Evolutionary conservation across 2,797 vertebrate species (phyloP), one percentile per base, ranked within the genome.

Genomic region (Lepilemur septentrionalis): DNA sequence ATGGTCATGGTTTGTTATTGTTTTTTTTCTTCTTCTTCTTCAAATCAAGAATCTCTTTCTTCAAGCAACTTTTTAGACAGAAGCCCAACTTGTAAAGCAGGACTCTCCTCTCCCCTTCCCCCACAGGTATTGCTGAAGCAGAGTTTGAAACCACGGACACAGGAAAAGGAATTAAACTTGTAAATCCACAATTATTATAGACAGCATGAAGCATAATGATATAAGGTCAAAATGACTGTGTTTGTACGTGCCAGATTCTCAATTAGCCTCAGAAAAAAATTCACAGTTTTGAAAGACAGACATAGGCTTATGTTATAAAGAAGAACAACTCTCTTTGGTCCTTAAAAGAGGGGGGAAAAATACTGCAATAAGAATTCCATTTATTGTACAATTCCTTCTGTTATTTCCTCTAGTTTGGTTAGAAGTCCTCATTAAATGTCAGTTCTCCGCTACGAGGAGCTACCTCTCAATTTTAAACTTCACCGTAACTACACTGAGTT

Each of bases 11-110:
- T 18, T 65, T 65, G 15, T 32, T 15, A 5, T 63, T 30, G 52
- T 57, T 23, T 23, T 8, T 57, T 22, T 63, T 11, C 12, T 13
- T 63, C 2, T 32, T 48, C 2, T 48, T 2, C 32, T 65, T n/a
- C 63, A 78, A 35, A 78, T 52, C 41, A 85, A 9, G 15, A 41
- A 76, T 80, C 43, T 35, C 30, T 92, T 91, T 93, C 67, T 89
- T 57, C 79, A 82, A 94, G 87, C 23, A 75, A 20, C 43, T 63
- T 38, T 95, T 96, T 93, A 70, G 67, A 70, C 3, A 73, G 52
- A 93, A 88, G 35, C 20, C 22, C 32, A 92, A 7, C 43, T 65
- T 87, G 9, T 73, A 18, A 90, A 85, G 87, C 4, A 72, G 61
- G 5, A 14, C 11, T 46, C 20, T 13, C 50, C 50, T 41, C 46